These are phyloP conservation scores for Papilio protenor DNA, from an alignment of 2,888 invertebrate genomes.

Conservation along the genomic window DNA sequence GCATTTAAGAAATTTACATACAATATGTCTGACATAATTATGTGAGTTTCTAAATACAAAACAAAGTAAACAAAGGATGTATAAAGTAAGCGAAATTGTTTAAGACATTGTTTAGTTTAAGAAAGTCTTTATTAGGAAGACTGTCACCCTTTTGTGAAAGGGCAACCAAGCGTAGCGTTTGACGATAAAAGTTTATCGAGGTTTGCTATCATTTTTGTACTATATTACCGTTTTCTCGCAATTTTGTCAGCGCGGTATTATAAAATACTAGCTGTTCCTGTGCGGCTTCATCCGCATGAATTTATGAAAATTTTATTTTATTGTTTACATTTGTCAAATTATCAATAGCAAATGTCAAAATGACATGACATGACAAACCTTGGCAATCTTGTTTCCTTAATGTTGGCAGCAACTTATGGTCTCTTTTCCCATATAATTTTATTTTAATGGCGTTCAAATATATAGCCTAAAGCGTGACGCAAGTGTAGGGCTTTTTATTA, in stretches of 20 bases:
- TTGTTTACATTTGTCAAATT: too few relatives aligned
- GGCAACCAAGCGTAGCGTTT: neutral
- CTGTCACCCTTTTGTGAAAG: neutral
- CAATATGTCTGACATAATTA: slow-evolving; percentile 12
- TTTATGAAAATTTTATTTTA: too few relatives aligned
- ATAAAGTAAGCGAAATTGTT: neutral
- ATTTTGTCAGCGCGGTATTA: neutral
- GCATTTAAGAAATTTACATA: slow-evolving; percentile 17
- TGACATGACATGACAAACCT: too few relatives aligned
- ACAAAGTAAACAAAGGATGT: slow-evolving; percentile 1
- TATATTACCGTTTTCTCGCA: neutral
- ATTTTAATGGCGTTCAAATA: too few relatives aligned
- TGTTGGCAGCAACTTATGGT: too few relatives aligned
- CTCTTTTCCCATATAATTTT: too few relatives aligned
- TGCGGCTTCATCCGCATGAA: too few relatives aligned
- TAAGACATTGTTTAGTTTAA: slow-evolving; percentile 1
- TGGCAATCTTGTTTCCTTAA: too few relatives aligned
- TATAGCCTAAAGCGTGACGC: too few relatives aligned
- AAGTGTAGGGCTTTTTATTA: too few relatives aligned
- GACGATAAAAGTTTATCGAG: neutral
- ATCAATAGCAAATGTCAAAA: too few relatives aligned
- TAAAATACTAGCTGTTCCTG: too few relatives aligned
- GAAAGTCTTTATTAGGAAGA: neutral
- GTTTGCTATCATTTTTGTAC: neutral
- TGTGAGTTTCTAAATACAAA: neutral